A percentile compares a stretch with the other conserved stretches of the same genome.
These are phyloP conservation scores for Dyspetes luteomarginatus DNA, from an alignment of 2,888 invertebrate species.

Conservation along the genomic window DNA sequence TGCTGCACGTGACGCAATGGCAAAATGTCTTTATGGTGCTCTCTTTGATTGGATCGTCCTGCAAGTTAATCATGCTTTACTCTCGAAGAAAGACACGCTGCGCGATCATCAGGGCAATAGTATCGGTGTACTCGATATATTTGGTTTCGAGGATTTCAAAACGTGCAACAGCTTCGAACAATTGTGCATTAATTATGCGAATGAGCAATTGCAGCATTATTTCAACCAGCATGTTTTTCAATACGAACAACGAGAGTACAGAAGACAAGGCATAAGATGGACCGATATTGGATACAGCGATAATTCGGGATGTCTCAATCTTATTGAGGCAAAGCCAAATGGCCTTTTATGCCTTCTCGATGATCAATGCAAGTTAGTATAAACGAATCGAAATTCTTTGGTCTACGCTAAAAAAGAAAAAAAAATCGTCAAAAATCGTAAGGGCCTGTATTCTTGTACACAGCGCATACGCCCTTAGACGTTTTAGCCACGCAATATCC, in stretches of 20 bases:
- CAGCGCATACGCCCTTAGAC: no score
- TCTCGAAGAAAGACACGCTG: constrained; percentile 94
- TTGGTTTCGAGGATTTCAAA: constrained; percentile 98
- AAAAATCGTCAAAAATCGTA: no score
- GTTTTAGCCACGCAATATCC: no score
- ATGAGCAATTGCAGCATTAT: constrained; percentile 98
- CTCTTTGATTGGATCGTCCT: constrained; percentile 99
- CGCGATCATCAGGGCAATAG: constrained; percentile 96
- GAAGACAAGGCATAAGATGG: constrained; percentile 97
- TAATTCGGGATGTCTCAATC: constrained; percentile 96
- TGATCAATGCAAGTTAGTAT: constrained; percentile 97
- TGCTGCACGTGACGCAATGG: constrained; percentile 97
- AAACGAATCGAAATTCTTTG: not conserved
- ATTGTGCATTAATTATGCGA: constrained; percentile 98
- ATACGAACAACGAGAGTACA: constrained; percentile 98
- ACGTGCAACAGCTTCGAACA: constrained; percentile 97
- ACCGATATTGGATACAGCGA: constrained; percentile 98
- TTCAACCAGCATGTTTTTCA: constrained; percentile 99
- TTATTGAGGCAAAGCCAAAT: constrained; percentile 95
- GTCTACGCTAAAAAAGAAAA: no score
- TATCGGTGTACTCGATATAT: constrained; percentile 97
- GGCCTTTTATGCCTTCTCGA: constrained; percentile 96
- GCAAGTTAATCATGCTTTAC: constrained; percentile 94
- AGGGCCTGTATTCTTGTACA: no score
- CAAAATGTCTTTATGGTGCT: constrained; percentile 97